Percentiles rank a stretch among this genome's conserved stretches.
Evolutionary conservation across 2,888 invertebrate species (phyloP).

Genomic region (Dorcus parallelipipedus): DNA sequence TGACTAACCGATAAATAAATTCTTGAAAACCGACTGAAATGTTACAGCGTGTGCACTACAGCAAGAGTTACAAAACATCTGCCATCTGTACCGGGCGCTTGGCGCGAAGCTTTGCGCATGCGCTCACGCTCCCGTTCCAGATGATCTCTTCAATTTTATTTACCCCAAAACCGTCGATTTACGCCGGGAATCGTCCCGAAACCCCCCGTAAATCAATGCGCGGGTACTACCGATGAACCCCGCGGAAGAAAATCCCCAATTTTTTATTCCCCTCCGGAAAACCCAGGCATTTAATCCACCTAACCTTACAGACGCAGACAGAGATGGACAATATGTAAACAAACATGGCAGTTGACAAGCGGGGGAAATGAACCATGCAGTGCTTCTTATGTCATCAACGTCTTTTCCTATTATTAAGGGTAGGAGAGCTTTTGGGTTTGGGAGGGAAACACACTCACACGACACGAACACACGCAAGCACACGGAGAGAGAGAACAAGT

Average conservation of each 20-base stretch:
- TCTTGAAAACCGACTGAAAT: conserved; percentile 33
- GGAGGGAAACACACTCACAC: background rate
- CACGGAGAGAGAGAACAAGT: no score
- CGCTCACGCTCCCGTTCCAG: conserved; percentile 33
- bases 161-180: background rate
- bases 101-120: conserved; percentile 48
- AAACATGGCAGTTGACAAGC: conserved; percentile 36
- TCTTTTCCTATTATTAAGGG: background rate
- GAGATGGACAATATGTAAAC: conserved; percentile 39
- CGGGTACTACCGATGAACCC: no score
- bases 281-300: conserved; percentile 13
- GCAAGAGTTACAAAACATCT: conserved; percentile 50
- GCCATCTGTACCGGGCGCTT: conserved; percentile 51
- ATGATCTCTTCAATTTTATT: conserved; percentile 27
- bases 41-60: conserved; percentile 39
- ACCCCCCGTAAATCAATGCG: no score
- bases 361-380: conserved; percentile 34
- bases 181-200: no score
- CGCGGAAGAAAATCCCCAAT: no score
- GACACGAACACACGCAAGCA: background rate
- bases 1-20: conserved; percentile 27
- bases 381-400: conserved; percentile 30
- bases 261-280: background rate
- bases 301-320: conserved; percentile 29
- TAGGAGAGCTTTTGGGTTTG: no score